These are phyloP conservation scores for Busseola fusca DNA, from an alignment of 2,888 invertebrate genomes.

Conservation along the genomic window DNA sequence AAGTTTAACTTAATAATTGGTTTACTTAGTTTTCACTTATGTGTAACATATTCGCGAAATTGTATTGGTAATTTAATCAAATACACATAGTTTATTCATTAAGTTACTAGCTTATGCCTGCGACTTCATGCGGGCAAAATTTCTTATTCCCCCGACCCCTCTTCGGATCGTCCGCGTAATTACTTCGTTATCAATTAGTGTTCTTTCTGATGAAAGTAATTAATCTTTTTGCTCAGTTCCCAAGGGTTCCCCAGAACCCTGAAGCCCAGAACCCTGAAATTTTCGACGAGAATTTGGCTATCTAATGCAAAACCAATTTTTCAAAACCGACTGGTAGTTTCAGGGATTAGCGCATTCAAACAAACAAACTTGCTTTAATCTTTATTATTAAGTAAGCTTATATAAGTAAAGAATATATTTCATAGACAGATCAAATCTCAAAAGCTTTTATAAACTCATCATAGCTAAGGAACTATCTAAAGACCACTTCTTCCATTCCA, in stretches of 20 bases:
- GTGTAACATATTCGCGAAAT: conserved; percentile 1
- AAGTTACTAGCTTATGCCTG: too few species aligned
- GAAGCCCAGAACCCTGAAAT: too few species aligned
- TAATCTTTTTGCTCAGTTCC: background rate
- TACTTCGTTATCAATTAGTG: background rate
- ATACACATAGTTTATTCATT: too few species aligned
- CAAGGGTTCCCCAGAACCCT: background rate
- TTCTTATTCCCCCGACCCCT: background rate
- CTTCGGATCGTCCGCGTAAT: background rate
- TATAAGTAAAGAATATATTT: background rate
- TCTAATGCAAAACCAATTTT: too few species aligned
- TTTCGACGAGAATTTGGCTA: too few species aligned
- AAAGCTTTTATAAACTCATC: background rate
- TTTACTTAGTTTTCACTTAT: conserved; percentile 9
- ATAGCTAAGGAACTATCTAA: background rate
- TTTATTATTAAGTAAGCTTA: background rate
- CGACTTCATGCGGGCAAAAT: too few species aligned
- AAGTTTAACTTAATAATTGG: conserved; percentile 35
- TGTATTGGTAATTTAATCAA: background rate
- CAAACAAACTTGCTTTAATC: background rate
- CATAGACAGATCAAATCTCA: background rate
- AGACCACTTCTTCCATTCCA: conserved; percentile 3
- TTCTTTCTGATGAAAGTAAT: background rate
- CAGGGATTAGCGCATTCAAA: background rate
- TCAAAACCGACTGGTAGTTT: too few species aligned